Conservation (phyloP, 2,113 vertebrate species). For the Crotalus helleri region DNA sequence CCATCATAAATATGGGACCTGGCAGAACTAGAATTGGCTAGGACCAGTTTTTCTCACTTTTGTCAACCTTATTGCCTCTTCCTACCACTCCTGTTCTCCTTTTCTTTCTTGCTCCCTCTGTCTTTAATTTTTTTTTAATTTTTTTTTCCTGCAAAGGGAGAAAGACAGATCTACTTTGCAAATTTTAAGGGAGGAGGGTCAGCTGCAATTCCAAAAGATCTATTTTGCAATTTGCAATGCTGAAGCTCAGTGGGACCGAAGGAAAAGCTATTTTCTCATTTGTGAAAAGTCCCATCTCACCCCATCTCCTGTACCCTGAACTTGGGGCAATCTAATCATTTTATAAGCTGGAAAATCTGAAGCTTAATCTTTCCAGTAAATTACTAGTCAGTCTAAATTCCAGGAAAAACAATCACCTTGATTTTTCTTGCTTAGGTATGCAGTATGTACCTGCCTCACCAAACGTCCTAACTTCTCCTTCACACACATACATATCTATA, state of each 20-base stretch:
- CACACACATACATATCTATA: background rate
- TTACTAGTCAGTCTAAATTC: background rate
- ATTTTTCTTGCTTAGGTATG: background rate
- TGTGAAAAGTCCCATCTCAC: background rate
- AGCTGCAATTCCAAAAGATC: background rate
- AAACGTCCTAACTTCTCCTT: background rate
- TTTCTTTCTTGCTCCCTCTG: background rate
- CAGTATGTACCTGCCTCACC: background rate
- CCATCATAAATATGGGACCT: background rate
- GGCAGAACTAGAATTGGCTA: too few species aligned
- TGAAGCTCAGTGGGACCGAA: background rate
- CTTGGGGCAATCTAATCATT: background rate
- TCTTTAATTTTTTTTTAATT: background rate
- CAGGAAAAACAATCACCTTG: background rate
- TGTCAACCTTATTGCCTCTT: too few species aligned
- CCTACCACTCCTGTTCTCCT: background rate
- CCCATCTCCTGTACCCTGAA: background rate
- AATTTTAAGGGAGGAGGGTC: background rate
- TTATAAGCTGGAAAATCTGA: too few species aligned
- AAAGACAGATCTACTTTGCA: background rate
- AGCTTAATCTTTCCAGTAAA: too few species aligned
- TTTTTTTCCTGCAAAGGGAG: background rate
- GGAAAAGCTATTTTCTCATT: background rate
- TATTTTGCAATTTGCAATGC: background rate
- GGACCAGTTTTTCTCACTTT: too few species aligned